Evolutionary conservation across 2,113 vertebrate species (phyloP), one percentile per base, ranked within the genome.

Genomic region (Passer montanus): DNA sequence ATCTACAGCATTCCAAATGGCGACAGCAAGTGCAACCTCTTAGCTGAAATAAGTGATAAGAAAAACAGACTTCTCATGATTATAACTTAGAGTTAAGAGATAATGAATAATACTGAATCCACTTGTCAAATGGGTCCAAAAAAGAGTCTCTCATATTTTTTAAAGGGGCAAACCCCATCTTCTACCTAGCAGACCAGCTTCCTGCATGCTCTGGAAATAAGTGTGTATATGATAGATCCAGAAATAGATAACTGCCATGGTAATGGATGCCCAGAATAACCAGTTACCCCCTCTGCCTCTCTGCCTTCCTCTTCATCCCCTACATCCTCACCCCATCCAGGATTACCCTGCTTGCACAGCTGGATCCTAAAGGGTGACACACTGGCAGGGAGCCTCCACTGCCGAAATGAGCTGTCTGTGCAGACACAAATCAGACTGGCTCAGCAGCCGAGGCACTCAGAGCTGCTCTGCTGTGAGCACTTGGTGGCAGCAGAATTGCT

Each of bases 211-310:
- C 78, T 76, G 75, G 82, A 89, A 89, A 62, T 60, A 85, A 79
- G 23, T n/a, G 66, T 67, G 33, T 67, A 4, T 69, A 35, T 66
- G 81, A 85, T 28, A 90, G 78, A 88, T 80, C 84, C 89, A 79
- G 68, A 93, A 91, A 89, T 43, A 87, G 70, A 43, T 44, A 91
- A 81, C 86, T 89, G 89, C 84, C 94, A 94, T 78, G 80, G 64
- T 63, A 88, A 93, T 79, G 75, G n/a, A 72, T 87, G 72, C 63
- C 55, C 78, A 84, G 89, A 96, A 85, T 80, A 93, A 80, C 46
- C 47, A 43, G 46, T 53, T 59, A 49, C 28, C 60, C 53, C 11
- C 33, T 78, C 56, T 74, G 49, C 53, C 31, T 35, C 62, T 46
- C 58, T 49, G 28, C 43, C 39, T 87, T 75, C 84, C 33, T 86